Conservation (phyloP, 2,797 vertebrate genomes). For the Telmatherina bonti region DNA sequence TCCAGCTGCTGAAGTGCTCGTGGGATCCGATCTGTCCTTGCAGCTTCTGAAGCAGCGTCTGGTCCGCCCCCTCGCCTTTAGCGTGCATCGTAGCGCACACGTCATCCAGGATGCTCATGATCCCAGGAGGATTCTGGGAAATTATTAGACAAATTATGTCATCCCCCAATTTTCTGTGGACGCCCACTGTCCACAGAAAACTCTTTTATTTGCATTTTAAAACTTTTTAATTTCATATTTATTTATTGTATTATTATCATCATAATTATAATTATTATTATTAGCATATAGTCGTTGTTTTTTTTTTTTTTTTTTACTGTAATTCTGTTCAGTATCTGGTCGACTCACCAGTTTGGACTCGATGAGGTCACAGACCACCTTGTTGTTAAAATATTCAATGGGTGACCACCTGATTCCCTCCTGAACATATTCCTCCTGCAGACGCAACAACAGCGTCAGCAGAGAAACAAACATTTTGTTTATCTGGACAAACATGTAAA, state of each 20-base stretch:
- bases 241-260: no score
- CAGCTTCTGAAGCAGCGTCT: constrained; percentile 87
- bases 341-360: constrained; percentile 88
- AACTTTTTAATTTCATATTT: no score
- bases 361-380: constrained; percentile 89
- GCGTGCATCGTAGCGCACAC: constrained; percentile 90
- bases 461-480: background rate
- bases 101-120: constrained; percentile 88
- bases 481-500: no score
- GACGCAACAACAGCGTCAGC: background rate
- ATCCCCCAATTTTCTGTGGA: no score
- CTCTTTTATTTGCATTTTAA: no score
- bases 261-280: no score
- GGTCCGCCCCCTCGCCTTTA: constrained; percentile 87
- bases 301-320: no score
- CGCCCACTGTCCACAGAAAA: no score
- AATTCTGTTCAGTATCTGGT: constrained; percentile 11
- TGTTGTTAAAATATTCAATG: constrained; percentile 90
- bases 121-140: constrained; percentile 83
- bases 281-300: no score
- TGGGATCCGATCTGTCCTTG: constrained; percentile 84
- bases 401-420: constrained; percentile 87
- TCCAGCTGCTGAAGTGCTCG: constrained; percentile 90
- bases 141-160: background rate
- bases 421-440: constrained; percentile 88